Evolutionary conservation across 2,113 vertebrate species (phyloP).

Genomic region (Leucoraja erinaceus): DNA sequence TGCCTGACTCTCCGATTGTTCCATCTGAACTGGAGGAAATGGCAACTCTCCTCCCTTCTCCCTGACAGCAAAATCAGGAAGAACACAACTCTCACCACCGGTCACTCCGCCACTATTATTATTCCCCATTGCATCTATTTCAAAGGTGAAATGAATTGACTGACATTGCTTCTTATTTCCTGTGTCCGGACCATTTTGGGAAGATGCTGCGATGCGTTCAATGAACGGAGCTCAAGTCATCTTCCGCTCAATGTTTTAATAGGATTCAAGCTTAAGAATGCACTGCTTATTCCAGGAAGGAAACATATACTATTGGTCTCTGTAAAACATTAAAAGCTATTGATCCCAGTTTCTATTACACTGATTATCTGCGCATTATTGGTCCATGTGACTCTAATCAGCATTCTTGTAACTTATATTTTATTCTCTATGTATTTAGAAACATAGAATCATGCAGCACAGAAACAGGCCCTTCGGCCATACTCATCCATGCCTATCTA

Average conservation of each 20-base stretch:
- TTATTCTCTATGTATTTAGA: background rate
- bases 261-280: slow-evolving; percentile 11
- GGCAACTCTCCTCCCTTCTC: background rate
- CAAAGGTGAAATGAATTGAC: background rate
- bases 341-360: slow-evolving; percentile 18
- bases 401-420: background rate
- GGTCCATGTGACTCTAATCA: background rate
- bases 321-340: slow-evolving; percentile 23
- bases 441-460: too few relatives aligned
- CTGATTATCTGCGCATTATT: background rate
- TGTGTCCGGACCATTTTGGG: background rate
- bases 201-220: background rate
- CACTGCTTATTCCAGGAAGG: slow-evolving; percentile 9
- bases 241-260: background rate
- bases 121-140: background rate
- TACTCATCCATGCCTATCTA: too few relatives aligned
- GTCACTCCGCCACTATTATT: background rate
- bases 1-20: background rate
- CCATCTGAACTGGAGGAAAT: background rate
- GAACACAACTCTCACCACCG: background rate
- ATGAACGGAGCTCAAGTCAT: background rate
- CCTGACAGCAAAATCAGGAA: background rate
- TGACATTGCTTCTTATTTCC: background rate
- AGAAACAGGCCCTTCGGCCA: too few relatives aligned
- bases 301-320: slow-evolving; percentile 26